Percentiles rank a stretch among this genome's conserved stretches.
phyloP scores from a whole-genome alignment of 2,888 invertebrate species.

The Cremastinae sp. region DNA sequence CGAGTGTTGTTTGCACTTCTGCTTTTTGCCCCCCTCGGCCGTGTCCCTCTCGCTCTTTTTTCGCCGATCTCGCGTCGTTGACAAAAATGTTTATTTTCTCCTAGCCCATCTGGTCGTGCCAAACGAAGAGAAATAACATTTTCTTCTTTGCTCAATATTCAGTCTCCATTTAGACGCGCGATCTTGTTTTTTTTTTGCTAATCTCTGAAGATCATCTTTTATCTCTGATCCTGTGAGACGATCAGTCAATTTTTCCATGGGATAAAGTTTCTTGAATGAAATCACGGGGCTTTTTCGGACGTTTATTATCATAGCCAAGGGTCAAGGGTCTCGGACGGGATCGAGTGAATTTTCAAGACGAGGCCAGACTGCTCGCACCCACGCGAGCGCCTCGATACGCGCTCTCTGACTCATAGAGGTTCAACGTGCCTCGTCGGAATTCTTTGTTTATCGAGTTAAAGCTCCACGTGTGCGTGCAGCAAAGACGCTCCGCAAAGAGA shows the following conservation, averaged over 20 bases:
- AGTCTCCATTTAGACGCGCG: background rate
- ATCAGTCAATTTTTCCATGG: too few species aligned
- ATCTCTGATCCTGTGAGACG: too few species aligned
- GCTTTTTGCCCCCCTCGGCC: background rate
- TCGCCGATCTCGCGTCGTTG: conserved; percentile 14
- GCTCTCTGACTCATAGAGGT: conserved; percentile 29
- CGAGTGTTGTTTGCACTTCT: conserved; percentile 32
- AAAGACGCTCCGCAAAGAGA: too few species aligned
- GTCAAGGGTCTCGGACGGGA: conserved; percentile 18
- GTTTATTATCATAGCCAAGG: background rate
- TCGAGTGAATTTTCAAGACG: conserved; percentile 17
- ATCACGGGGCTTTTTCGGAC: too few species aligned
- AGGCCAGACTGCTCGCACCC: conserved; percentile 21
- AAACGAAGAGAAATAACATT: background rate
- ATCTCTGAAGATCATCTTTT: too few species aligned
- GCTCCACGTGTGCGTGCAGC: conserved; percentile 15
- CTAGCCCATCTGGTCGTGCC: conserved; percentile 35
- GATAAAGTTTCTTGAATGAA: too few species aligned
- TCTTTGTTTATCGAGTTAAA: conserved; percentile 55
- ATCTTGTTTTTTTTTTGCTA: too few species aligned
- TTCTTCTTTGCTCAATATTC: background rate
- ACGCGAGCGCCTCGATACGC: conserved; percentile 34
- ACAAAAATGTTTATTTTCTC: conserved; percentile 18
- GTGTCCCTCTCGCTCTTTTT: background rate
- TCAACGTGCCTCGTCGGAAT: conserved; percentile 55